Evolutionary conservation across 2,113 vertebrate species (phyloP).

Genomic region (Muntiacus reevesi): DNA sequence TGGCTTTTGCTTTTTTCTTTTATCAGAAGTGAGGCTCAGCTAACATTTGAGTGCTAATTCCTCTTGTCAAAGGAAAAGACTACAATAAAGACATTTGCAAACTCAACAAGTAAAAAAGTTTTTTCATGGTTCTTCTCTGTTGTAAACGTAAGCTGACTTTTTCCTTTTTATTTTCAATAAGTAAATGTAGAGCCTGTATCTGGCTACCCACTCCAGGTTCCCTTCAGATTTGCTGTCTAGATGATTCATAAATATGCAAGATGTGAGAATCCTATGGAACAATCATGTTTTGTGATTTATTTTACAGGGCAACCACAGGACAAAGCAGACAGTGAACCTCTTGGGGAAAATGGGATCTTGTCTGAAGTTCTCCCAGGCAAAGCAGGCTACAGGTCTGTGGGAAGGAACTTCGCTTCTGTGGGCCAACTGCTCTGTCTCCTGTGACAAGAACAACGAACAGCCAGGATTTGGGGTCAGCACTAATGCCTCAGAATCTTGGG

Average conservation of each 20-base stretch:
- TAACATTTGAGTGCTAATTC: background rate
- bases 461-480: background rate
- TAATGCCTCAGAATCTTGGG: background rate
- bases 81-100: background rate
- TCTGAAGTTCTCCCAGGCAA: background rate
- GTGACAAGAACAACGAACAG: background rate
- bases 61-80: background rate
- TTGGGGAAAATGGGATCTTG: background rate
- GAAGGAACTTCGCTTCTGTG: background rate
- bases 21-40: background rate
- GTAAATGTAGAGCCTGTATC: too few species aligned
- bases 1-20: background rate
- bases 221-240: background rate
- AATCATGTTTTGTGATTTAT: too few species aligned
- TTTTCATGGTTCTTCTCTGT: background rate
- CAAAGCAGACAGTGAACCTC: background rate
- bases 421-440: background rate
- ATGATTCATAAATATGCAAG: background rate
- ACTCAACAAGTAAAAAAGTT: background rate
- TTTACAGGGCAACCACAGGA: background rate
- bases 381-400: background rate
- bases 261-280: background rate
- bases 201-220: background rate
- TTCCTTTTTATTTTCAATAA: background rate
- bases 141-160: background rate